phyloP scores from a whole-genome alignment of 2,113 vertebrate species.

The Pipa parva region DNA sequence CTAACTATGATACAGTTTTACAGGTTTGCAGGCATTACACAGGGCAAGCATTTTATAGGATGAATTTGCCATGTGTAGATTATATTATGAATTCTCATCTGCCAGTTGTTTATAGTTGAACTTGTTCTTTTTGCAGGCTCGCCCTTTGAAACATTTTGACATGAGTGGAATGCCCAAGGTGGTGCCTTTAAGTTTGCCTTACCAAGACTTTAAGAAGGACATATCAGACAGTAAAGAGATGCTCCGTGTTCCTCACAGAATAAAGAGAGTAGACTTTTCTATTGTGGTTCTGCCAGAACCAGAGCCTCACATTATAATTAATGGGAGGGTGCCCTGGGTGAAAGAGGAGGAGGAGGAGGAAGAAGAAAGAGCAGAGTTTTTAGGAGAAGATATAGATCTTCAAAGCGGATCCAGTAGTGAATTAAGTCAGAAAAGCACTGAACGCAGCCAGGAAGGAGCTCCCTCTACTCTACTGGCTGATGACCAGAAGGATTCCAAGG shows the following conservation, averaged over 20 bases:
- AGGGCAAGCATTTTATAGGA: no score
- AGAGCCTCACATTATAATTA: slow-evolving; percentile 54
- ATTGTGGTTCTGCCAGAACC: slow-evolving; percentile 73
- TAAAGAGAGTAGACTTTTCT: slow-evolving; percentile 84
- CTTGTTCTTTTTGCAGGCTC: slow-evolving; percentile 62
- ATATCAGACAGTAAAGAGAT: slow-evolving; percentile 76
- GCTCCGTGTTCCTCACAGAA: slow-evolving; percentile 69
- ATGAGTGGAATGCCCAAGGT: slow-evolving; percentile 66
- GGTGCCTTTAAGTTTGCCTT: slow-evolving; percentile 75
- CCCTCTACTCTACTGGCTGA: slow-evolving; percentile 88
- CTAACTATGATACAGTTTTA: no score
- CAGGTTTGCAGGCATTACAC: no score
- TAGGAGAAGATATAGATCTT: slow-evolving; percentile 66
- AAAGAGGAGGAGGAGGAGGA: slow-evolving; percentile 52
- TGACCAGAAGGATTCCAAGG: slow-evolving; percentile 75
- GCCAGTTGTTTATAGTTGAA: no score
- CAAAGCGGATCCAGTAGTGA: slow-evolving; percentile 83
- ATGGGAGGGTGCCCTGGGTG: slow-evolving; percentile 47
- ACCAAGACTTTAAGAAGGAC: slow-evolving; percentile 80
- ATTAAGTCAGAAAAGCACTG: slow-evolving; percentile 82
- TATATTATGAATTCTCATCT: no score
- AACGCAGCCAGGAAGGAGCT: slow-evolving; percentile 85
- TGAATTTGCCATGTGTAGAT: no score
- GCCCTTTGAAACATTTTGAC: slow-evolving; percentile 67
- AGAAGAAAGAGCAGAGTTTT: slow-evolving; percentile 58